Percentiles rank a stretch among this genome's conserved stretches.
Evolutionary conservation across 2,113 vertebrate genomes (phyloP).

Genomic region (Macaca nemestrina): DNA sequence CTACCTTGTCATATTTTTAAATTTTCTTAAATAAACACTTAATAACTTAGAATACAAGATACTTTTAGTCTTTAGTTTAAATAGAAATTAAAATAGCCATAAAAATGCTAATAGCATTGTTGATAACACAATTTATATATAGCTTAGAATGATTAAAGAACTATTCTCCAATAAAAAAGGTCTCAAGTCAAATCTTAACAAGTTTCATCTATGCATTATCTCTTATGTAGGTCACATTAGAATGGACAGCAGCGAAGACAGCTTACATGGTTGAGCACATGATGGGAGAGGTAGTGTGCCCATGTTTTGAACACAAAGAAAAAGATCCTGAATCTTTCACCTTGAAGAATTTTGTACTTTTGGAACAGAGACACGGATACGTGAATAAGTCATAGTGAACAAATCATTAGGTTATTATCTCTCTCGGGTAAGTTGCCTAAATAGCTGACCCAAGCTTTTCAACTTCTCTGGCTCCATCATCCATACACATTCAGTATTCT

Average conservation of each 20-base stretch:
- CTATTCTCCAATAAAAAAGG: not conserved
- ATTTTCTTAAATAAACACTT: not conserved
- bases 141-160: not conserved
- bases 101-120: not conserved
- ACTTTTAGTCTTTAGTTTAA: slow-evolving; percentile 31
- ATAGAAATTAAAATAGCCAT: not conserved
- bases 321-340: not conserved
- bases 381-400: not conserved
- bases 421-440: not conserved
- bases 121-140: slow-evolving; percentile 13
- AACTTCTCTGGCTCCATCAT: not conserved
- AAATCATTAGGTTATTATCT: too few relatives aligned
- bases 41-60: not conserved
- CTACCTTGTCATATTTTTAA: not conserved
- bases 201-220: not conserved
- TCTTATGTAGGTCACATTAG: not conserved
- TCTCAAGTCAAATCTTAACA: not conserved
- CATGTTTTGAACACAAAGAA: not conserved
- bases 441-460: too few relatives aligned
- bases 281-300: not conserved
- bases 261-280: not conserved
- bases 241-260: not conserved
- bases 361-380: not conserved
- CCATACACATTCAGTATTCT: not conserved
- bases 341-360: not conserved